Evolutionary conservation across 2,888 invertebrate genomes (phyloP).

Genomic region (Drosophila meridionalis): DNA sequence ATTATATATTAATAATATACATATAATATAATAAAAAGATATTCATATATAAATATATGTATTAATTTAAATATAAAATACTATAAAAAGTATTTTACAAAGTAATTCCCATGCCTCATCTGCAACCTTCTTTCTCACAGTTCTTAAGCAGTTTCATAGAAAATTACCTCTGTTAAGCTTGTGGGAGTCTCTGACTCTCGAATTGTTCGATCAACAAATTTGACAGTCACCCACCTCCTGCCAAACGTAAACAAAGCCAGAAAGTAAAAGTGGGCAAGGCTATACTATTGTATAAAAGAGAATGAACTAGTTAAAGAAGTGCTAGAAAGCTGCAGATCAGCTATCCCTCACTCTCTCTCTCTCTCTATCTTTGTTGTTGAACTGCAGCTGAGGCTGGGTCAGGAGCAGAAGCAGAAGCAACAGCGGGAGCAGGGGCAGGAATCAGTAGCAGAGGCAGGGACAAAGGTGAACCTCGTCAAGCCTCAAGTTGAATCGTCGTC

Average conservation of each 20-base stretch:
- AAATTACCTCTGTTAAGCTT: not conserved
- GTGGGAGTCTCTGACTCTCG: conserved; percentile 20
- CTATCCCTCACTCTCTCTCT: not conserved
- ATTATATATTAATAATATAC: too few relatives aligned
- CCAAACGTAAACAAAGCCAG: conserved; percentile 36
- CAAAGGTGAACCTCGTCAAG: conserved; percentile 41
- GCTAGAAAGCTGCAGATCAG: conserved; percentile 26
- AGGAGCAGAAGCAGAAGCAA: not conserved
- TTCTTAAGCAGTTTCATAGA: not conserved
- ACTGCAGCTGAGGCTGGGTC: conserved; percentile 19
- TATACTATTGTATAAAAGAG: conserved; percentile 7
- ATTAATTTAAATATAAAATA: too few relatives aligned
- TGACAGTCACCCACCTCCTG: conserved; percentile 58
- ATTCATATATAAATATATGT: too few relatives aligned
- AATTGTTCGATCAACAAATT: conserved; percentile 30
- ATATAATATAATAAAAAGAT: too few relatives aligned
- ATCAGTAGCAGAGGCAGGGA: conserved; percentile 15
- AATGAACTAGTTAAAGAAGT: not conserved
- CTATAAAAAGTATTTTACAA: not conserved
- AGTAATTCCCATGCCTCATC: not conserved
- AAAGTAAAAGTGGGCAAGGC: conserved; percentile 62
- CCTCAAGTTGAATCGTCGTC: conserved; percentile 59
- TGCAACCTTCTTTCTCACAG: not conserved
- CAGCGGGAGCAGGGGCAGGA: conserved; percentile 11
- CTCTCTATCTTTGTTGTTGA: conserved; percentile 23